Evolutionary conservation across 2,113 vertebrate species (phyloP).

Genomic region (Rhagologus leucostigma): DNA sequence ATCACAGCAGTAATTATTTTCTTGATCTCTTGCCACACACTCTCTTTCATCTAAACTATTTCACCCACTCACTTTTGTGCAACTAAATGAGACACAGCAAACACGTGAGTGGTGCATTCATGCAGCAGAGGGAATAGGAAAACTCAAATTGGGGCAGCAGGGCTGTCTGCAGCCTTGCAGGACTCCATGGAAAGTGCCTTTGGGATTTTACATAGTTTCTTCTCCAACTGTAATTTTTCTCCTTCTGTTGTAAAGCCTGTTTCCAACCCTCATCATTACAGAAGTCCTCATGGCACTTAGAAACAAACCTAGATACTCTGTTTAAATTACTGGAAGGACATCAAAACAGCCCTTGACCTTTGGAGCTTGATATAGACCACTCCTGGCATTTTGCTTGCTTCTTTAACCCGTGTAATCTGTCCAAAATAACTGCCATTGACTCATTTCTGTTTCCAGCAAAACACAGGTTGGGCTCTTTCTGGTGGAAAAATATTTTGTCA

Average conservation of each 20-base stretch:
- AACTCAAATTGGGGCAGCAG: background rate
- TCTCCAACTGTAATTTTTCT: background rate
- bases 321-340: background rate
- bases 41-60: slow-evolving; percentile 55
- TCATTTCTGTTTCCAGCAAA: background rate
- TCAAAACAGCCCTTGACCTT: background rate
- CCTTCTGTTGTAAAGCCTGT: background rate
- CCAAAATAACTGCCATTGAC: background rate
- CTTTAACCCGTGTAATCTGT: background rate
- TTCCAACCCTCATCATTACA: background rate
- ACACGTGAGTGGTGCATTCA: slow-evolving; percentile 1
- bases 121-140: background rate
- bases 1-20: slow-evolving; percentile 58
- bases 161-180: background rate
- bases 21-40: slow-evolving; percentile 59
- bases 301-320: background rate
- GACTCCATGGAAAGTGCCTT: background rate
- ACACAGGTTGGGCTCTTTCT: background rate
- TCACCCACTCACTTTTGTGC: slow-evolving; percentile 60
- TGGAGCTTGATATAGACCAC: background rate
- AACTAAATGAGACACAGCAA: slow-evolving; percentile 43
- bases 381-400: background rate
- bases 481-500: slow-evolving; percentile 1
- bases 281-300: background rate
- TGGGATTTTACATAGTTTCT: background rate